These are phyloP conservation scores for Sebastes oblongus DNA, from an alignment of 2,797 vertebrate species.

Conservation along the genomic window DNA sequence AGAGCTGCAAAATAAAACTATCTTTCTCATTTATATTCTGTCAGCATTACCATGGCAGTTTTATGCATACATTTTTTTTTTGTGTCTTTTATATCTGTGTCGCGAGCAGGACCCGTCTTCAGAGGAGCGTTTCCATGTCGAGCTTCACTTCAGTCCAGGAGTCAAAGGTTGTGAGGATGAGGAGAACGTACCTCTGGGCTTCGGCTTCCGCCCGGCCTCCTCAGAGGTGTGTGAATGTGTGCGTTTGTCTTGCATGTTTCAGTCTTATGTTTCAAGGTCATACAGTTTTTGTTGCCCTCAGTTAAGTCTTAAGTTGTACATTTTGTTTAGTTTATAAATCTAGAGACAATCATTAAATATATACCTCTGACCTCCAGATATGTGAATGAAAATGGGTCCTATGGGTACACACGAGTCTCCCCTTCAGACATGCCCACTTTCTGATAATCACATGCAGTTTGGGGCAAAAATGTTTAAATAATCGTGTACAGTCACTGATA, in stretches of 20 bases:
- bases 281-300: not conserved
- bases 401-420: too few species aligned
- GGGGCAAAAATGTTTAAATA: too few species aligned
- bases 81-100: not conserved
- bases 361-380: not conserved
- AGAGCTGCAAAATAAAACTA: not conserved
- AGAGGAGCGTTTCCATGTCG: slow-evolving; percentile 96
- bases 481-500: too few species aligned
- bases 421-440: too few species aligned
- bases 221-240: slow-evolving; percentile 83
- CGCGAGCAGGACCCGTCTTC: slow-evolving; percentile 89
- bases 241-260: not conserved
- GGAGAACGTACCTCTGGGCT: slow-evolving; percentile 90
- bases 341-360: not conserved
- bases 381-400: too few species aligned
- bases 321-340: not conserved
- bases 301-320: not conserved
- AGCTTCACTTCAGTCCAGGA: slow-evolving; percentile 96
- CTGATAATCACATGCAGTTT: too few species aligned
- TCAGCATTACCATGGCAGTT: not conserved
- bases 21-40: not conserved
- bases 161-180: slow-evolving; percentile 95
- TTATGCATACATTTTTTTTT: not conserved
- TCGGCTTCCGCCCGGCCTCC: slow-evolving; percentile 93
- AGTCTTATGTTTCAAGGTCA: not conserved